Evolutionary conservation across 2,113 vertebrate genomes (phyloP).

Genomic region (Chroicocephalus ridibundus): DNA sequence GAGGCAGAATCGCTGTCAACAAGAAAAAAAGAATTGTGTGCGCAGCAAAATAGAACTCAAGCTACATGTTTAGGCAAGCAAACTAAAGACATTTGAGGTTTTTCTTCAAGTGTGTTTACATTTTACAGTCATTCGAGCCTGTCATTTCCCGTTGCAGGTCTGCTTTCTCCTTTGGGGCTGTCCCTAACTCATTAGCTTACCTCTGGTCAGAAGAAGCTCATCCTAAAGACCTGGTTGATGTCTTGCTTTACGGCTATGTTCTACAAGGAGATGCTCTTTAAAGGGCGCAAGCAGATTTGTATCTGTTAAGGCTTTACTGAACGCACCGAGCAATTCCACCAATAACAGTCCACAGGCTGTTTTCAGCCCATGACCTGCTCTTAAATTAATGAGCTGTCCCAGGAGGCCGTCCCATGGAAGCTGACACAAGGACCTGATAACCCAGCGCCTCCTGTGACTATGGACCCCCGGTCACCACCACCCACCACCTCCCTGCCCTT

Average conservation of each 20-base stretch:
- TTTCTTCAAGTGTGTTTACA: neutral
- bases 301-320: neutral
- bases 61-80: conserved; percentile 9
- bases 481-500: neutral
- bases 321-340: neutral
- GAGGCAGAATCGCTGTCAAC: conserved; percentile 45
- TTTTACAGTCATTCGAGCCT: neutral
- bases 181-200: neutral
- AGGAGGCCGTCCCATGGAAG: rapidly evolving
- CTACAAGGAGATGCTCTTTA: neutral
- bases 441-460: neutral
- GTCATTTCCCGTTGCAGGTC: neutral
- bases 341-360: neutral
- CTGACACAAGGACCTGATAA: neutral
- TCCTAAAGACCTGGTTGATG: neutral
- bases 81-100: neutral
- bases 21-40: neutral
- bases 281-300: neutral
- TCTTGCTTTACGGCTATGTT: neutral
- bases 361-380: neutral
- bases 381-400: neutral
- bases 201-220: neutral
- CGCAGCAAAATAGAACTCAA: conserved; percentile 40
- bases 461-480: rapidly evolving
- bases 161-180: neutral